These are phyloP conservation scores for Danio kyathit DNA, from an alignment of 2,797 vertebrate species.

Conservation along the genomic window DNA sequence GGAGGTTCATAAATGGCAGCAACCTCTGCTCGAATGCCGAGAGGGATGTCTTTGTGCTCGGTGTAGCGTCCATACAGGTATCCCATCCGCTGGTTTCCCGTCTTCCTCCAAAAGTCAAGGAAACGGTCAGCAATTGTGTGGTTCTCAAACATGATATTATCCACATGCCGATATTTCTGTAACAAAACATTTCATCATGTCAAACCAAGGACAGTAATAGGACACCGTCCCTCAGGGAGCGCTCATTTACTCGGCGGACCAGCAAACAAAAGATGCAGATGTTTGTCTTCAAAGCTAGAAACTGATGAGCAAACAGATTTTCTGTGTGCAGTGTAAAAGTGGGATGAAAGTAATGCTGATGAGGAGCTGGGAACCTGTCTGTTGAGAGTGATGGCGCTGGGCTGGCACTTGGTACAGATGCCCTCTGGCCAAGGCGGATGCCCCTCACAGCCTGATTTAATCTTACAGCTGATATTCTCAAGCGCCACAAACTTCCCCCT, in stretches of 20 bases:
- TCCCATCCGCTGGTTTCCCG: slow-evolving; percentile 93
- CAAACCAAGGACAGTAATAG: background rate
- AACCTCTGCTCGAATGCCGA: slow-evolving; percentile 95
- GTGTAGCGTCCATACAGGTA: slow-evolving; percentile 95
- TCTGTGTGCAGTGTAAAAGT: background rate
- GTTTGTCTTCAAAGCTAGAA: background rate
- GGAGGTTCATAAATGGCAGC: slow-evolving; percentile 98
- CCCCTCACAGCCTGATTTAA: slow-evolving; percentile 97
- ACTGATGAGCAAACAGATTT: background rate
- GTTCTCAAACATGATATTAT: slow-evolving; percentile 99
- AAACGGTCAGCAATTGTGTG: slow-evolving; percentile 98
- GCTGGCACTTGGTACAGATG: slow-evolving; percentile 99
- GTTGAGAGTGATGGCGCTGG: slow-evolving; percentile 97
- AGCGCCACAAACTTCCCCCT: slow-evolving; percentile 98
- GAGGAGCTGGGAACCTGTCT: slow-evolving; percentile 81
- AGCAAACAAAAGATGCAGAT: background rate
- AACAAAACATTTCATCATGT: background rate
- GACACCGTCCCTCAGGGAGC: background rate
- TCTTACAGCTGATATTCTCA: slow-evolving; percentile 99
- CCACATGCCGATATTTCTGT: slow-evolving; percentile 98
- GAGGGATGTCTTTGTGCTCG: slow-evolving; percentile 97
- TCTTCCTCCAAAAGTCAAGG: slow-evolving; percentile 99
- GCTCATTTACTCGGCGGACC: background rate
- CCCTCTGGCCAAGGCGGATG: slow-evolving; percentile 98
- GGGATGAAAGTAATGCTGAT: background rate